Base-by-base conservation (phyloP, 1,140 invertebrate species). In the Platyscapa corneri region DNA sequence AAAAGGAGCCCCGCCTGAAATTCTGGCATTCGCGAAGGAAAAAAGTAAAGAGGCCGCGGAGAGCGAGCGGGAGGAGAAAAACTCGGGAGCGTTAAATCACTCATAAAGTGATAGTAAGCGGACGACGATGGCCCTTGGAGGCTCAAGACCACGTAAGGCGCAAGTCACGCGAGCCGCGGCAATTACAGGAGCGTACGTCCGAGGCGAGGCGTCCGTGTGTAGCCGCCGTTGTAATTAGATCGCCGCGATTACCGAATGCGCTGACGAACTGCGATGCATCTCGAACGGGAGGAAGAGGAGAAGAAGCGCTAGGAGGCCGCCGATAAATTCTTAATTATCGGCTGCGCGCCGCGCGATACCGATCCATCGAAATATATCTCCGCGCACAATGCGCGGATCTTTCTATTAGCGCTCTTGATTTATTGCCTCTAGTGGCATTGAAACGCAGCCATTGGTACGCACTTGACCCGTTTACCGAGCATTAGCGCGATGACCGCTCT, bases 291-390 rank as follows among this genome's bases (percentile, higher is more conserved):
- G 72, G 65, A n/a, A n/a, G n/a, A n/a, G n/a, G n/a, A n/a, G 60
- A 23, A 42, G 6, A 77, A 64, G 74, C 30, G 39, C 37, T 60
- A 30, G 16, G 39, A 49, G 30, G 46, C n/a, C 27, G 16, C 8
- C n/a, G 83, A 84, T 84, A 84, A 80, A 77, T 74, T 42, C 49
- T 84, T 84, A 84, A 78, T 78, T 78, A 80, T 74, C 77, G 49
- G 34, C 39, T 80, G 39, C 32, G 20, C 56, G 78, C 3, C 8
- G 3, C 46, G 30, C 27, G 72, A 46, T 37, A 16, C 5, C 64
- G 42, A 67, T 84, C 32, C n/a, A 74, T 84, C 75, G 34, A 84
- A 70, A 56, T 56, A 64, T 84, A 56, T 70, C 32, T 74, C 12
- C 30, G 39, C 1, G 32, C 14, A 20, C 70, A 79, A 72, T 60